A percentile compares a stretch with the other conserved stretches of the same genome.
Conservation (phyloP, 1,140 invertebrate genomes). For the Stegodyphus dumicola region DNA sequence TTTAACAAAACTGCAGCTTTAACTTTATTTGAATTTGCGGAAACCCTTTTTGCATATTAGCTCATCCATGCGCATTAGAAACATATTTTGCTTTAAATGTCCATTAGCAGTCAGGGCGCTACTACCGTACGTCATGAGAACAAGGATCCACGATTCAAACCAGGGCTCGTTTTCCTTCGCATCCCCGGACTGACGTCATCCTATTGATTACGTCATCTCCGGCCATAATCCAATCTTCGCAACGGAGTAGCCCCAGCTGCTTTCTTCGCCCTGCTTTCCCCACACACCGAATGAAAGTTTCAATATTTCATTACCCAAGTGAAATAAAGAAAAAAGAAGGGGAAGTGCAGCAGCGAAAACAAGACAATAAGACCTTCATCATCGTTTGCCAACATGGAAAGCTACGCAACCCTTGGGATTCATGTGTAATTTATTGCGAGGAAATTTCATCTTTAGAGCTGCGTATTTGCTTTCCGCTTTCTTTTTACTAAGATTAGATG, state of each 20-base stretch:
- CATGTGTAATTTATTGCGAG: conserved; percentile 36
- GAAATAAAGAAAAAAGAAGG: conserved; percentile 36
- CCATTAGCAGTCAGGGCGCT: too few relatives aligned
- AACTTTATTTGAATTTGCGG: too few relatives aligned
- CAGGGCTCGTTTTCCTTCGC: conserved; percentile 30
- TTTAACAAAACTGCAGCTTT: too few relatives aligned
- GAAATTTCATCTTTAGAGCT: conserved; percentile 9
- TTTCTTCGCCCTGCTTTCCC: conserved; percentile 7
- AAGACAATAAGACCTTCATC: conserved; percentile 33
- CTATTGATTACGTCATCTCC: conserved; percentile 61
- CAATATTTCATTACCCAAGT: conserved; percentile 60
- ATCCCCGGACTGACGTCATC: conserved; percentile 47
- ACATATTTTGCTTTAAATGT: too few relatives aligned
- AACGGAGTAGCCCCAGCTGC: conserved; percentile 41
- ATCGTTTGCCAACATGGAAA: conserved; percentile 37
- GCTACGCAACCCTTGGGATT: background rate
- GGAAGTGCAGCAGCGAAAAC: background rate
- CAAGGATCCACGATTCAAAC: conserved; percentile 16
- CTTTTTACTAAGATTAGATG: background rate
- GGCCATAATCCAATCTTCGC: conserved; percentile 60
- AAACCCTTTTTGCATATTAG: too few relatives aligned
- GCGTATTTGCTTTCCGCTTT: conserved; percentile 1
- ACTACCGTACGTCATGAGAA: too few relatives aligned
- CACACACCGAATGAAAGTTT: conserved; percentile 33
- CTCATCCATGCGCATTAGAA: too few relatives aligned